Percentiles rank a stretch among this genome's conserved stretches.
Evolutionary conservation across 2,113 vertebrate genomes (phyloP).

Genomic region (Conger conger): DNA sequence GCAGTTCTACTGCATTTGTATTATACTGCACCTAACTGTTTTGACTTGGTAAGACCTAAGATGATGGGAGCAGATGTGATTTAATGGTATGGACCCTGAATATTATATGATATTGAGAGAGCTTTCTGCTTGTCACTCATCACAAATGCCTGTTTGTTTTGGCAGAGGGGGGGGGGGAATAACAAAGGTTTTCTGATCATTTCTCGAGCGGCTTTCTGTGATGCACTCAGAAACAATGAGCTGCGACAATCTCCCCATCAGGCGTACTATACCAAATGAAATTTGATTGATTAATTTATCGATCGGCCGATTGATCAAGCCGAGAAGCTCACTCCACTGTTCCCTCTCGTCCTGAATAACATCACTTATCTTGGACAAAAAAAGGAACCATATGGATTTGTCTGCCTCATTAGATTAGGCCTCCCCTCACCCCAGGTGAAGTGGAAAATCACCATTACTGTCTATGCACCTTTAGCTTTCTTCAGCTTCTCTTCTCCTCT

Average conservation of each 20-base stretch:
- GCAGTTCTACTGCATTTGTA: not conserved
- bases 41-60: not conserved
- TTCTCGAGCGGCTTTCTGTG: not conserved
- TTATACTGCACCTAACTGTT: not conserved
- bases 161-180: not conserved
- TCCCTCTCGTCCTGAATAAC: slow-evolving; percentile 39
- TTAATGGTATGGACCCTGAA: not conserved
- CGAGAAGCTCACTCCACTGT: slow-evolving; percentile 21
- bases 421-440: slow-evolving; percentile 32
- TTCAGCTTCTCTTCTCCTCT: slow-evolving; percentile 27
- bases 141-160: not conserved
- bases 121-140: not conserved
- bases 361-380: slow-evolving; percentile 40
- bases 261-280: not conserved
- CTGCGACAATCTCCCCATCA: not conserved
- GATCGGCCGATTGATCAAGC: not conserved
- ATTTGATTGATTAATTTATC: not conserved
- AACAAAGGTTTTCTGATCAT: not conserved
- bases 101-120: not conserved
- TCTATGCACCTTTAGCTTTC: slow-evolving; percentile 33
- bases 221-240: not conserved
- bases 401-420: slow-evolving; percentile 44
- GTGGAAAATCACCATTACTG: slow-evolving; percentile 3
- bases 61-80: not conserved
- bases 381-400: slow-evolving; percentile 44